phyloP scores from a whole-genome alignment of 1,140 invertebrate species.

The Pogonomyrmex barbatus region DNA sequence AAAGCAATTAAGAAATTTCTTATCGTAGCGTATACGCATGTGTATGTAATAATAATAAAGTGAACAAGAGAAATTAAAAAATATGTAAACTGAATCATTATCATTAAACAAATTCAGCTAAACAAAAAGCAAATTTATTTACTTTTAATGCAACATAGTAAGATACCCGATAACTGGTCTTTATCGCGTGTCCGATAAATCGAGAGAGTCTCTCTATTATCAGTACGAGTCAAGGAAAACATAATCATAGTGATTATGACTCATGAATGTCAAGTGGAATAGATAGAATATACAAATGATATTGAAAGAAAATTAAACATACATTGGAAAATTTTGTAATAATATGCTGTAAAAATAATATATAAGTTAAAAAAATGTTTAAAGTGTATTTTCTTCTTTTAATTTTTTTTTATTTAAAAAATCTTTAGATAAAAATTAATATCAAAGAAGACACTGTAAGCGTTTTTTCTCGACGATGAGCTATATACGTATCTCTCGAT shows the following conservation, averaged over 20 bases:
- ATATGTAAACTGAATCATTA: neutral
- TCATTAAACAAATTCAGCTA: neutral
- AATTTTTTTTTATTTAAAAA: too few species aligned
- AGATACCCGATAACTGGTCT: slow-evolving; percentile 11
- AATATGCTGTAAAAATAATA: too few species aligned
- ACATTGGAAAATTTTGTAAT: too few species aligned
- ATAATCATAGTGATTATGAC: neutral
- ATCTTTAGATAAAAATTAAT: too few species aligned
- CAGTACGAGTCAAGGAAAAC: slow-evolving; percentile 9
- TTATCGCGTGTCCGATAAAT: slow-evolving; percentile 23
- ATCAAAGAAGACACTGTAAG: neutral
- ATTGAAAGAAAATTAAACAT: neutral
- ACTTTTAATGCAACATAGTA: neutral
- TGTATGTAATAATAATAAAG: neutral
- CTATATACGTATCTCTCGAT: neutral
- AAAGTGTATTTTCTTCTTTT: too few species aligned
- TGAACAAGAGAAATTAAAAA: slow-evolving; percentile 1
- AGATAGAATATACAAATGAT: neutral
- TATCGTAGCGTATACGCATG: neutral
- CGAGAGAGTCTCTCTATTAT: slow-evolving; percentile 2
- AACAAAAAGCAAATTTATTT: slow-evolving; percentile 16
- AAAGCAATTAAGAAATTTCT: neutral
- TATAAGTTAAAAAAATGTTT: too few species aligned
- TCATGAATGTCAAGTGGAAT: neutral
- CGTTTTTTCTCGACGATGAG: neutral